Evolutionary conservation across 2,113 vertebrate species (phyloP).

Genomic region (Callipepla squamata): DNA sequence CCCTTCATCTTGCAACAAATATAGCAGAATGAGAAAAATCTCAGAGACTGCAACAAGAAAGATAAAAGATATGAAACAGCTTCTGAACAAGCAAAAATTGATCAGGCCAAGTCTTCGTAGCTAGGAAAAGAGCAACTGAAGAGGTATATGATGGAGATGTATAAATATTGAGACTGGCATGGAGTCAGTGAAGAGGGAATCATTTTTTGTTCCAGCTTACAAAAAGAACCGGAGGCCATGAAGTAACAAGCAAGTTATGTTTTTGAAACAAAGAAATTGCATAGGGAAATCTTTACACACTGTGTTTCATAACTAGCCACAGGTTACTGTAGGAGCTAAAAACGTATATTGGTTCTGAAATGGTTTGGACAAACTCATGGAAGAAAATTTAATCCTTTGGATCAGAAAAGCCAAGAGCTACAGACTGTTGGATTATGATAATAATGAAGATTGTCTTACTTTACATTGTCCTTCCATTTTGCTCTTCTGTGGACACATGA

Average conservation of each 20-base stretch:
- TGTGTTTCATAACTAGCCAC: neutral
- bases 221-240: neutral
- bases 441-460: neutral
- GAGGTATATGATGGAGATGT: neutral
- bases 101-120: neutral
- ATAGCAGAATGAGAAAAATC: neutral
- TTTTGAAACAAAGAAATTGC: neutral
- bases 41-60: neutral
- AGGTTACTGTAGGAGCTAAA: neutral
- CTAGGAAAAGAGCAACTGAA: neutral
- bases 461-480: neutral
- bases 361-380: neutral
- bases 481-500: neutral
- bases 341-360: neutral
- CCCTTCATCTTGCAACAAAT: neutral
- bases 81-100: neutral
- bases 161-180: neutral
- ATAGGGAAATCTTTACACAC: neutral
- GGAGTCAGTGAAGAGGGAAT: neutral
- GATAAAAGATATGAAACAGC: neutral
- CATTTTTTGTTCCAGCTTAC: neutral
- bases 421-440: neutral
- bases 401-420: neutral
- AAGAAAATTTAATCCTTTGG: neutral
- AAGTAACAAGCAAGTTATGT: neutral